These are phyloP conservation scores for Microctonus brassicae DNA, from an alignment of 2,888 invertebrate species.

Conservation along the genomic window DNA sequence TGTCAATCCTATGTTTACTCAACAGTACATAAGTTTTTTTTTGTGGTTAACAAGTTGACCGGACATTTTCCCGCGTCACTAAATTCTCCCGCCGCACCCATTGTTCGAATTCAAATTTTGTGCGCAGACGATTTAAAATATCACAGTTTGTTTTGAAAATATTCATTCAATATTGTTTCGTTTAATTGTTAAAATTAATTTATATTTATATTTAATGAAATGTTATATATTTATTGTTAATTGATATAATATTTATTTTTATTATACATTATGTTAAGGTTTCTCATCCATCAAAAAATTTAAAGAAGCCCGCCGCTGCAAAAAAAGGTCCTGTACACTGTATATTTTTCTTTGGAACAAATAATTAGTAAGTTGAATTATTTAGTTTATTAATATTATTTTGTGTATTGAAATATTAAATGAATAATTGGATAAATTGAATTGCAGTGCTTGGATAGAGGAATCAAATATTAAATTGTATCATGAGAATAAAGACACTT, in stretches of 20 bases:
- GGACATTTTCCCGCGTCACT: conserved; percentile 36
- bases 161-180: too few relatives aligned
- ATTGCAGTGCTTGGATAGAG: conserved; percentile 89
- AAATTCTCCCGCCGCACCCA: conserved; percentile 60
- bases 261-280: conserved; percentile 75
- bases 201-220: not conserved
- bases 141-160: conserved; percentile 49
- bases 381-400: not conserved
- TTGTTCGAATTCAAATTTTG: conserved; percentile 64
- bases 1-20: not conserved
- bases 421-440: conserved; percentile 33
- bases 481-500: conserved; percentile 82
- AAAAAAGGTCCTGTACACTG: conserved; percentile 84
- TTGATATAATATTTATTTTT: conserved; percentile 43
- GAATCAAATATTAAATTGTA: conserved; percentile 87
- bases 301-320: conserved; percentile 79
- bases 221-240: not conserved
- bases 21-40: not conserved
- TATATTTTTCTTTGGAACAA: conserved; percentile 95
- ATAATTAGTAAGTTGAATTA: conserved; percentile 87
- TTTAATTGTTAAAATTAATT: not conserved
- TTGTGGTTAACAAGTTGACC: not conserved
- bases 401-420: conserved; percentile 3
- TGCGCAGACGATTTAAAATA: conserved; percentile 59
- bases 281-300: conserved; percentile 83